Conservation (phyloP, 2,888 invertebrate genomes). For the Phalera bucephala region DNA sequence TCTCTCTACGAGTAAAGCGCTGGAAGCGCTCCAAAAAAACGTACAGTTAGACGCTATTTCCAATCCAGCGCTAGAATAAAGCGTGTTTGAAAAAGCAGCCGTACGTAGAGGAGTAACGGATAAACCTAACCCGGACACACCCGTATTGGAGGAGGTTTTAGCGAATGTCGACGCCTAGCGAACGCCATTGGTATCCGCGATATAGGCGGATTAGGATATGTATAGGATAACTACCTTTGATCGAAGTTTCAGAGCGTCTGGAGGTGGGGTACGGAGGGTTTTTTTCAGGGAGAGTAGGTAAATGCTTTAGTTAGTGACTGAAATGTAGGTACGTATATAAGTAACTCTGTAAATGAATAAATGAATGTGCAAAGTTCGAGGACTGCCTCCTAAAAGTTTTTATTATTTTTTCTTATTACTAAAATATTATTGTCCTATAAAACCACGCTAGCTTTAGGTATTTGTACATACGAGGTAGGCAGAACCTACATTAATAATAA, state of each 20-base stretch:
- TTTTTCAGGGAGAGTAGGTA: not conserved
- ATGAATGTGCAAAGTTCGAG: too few species aligned
- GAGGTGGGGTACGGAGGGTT: constrained; percentile 2
- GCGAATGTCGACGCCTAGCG: constrained; percentile 69
- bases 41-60: too few species aligned
- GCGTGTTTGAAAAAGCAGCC: too few species aligned
- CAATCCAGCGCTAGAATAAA: too few species aligned
- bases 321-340: not conserved
- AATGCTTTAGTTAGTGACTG: not conserved
- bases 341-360: not conserved
- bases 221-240: constrained; percentile 27
- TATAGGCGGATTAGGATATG: constrained; percentile 75
- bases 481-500: too few species aligned
- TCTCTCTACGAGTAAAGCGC: too few species aligned
- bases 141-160: constrained; percentile 72
- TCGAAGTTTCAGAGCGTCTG: constrained; percentile 26
- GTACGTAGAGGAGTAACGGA: constrained; percentile 80
- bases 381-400: too few species aligned
- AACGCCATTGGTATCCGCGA: constrained; percentile 72
- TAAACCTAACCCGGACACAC: constrained; percentile 69
- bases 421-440: too few species aligned
- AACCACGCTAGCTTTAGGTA: too few species aligned
- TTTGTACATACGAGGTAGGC: too few species aligned
- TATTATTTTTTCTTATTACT: too few species aligned
- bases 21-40: too few species aligned